phyloP scores from a whole-genome alignment of 2,113 vertebrate species.

The Ahaetulla prasina region DNA sequence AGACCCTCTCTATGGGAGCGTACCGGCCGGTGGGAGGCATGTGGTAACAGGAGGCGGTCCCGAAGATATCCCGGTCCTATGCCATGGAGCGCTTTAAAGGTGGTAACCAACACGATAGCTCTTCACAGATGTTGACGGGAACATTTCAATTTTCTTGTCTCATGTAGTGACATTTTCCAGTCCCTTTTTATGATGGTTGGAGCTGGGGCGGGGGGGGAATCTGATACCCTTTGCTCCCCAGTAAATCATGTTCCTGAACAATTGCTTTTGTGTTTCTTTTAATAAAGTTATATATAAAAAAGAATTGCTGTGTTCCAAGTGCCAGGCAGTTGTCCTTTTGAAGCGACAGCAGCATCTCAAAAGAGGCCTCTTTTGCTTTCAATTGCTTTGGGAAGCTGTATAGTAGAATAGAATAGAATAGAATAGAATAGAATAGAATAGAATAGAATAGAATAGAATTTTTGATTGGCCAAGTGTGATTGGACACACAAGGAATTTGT shows the following conservation, averaged over 20 bases:
- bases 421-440: no score
- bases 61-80: no score
- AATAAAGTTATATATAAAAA: background rate
- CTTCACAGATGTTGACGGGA: background rate
- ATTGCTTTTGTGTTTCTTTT: background rate
- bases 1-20: no score
- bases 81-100: no score
- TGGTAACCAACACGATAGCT: no score
- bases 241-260: background rate
- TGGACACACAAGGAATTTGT: no score
- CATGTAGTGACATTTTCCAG: background rate
- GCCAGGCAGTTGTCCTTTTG: background rate
- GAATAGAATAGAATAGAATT: no score
- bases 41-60: no score
- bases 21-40: no score
- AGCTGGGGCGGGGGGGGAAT: accelerated
- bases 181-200: background rate
- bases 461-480: no score
- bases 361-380: background rate
- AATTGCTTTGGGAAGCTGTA: slow-evolving; percentile 19
- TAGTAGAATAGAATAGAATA: no score
- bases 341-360: background rate
- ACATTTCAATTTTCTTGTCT: background rate
- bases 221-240: background rate
- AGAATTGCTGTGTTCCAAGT: background rate